These are phyloP conservation scores for Nesogale talazaci DNA, from an alignment of 2,113 vertebrate species.

Conservation along the genomic window DNA sequence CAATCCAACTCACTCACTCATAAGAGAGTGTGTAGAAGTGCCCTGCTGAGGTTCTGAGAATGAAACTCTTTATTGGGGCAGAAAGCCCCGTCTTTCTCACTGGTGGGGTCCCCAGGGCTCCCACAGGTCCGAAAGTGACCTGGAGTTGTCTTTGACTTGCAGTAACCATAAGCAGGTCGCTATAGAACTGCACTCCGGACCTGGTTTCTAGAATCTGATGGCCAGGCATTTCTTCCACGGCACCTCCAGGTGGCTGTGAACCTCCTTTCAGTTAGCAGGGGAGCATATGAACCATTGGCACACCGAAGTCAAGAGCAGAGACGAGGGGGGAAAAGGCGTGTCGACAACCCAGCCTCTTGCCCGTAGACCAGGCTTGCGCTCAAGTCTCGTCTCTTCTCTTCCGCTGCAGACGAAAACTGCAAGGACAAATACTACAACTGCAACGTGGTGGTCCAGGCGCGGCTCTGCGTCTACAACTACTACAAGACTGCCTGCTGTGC, in stretches of 20 bases:
- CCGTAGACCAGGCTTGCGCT: rapidly evolving
- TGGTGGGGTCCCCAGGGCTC: no score
- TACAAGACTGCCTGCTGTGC: constrained; percentile 95
- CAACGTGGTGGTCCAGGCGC: constrained; percentile 97
- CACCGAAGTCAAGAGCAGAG: not conserved
- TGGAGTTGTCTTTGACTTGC: no score
- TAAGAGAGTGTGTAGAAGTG: no score
- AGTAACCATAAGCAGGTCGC: no score
- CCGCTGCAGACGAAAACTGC: constrained; percentile 93
- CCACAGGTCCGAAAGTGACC: no score
- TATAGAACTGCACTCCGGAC: not conserved
- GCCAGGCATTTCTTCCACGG: not conserved
- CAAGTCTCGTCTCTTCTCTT: constrained; percentile 8
- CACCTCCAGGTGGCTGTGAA: not conserved
- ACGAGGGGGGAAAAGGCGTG: rapidly evolving
- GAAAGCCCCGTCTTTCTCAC: no score
- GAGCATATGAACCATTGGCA: not conserved
- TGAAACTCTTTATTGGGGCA: no score
- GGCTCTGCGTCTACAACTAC: constrained; percentile 97
- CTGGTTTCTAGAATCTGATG: not conserved
- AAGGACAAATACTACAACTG: constrained; percentile 97
- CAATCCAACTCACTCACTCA: no score
- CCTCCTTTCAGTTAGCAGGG: not conserved
- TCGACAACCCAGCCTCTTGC: not conserved
- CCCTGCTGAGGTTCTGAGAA: no score